A percentile compares a stretch with the other conserved stretches of the same genome.
These are phyloP conservation scores for Lytechinus variegatus DNA, from an alignment of 35 echinoderm and acorn worm genomes.

Conservation along the genomic window DNA sequence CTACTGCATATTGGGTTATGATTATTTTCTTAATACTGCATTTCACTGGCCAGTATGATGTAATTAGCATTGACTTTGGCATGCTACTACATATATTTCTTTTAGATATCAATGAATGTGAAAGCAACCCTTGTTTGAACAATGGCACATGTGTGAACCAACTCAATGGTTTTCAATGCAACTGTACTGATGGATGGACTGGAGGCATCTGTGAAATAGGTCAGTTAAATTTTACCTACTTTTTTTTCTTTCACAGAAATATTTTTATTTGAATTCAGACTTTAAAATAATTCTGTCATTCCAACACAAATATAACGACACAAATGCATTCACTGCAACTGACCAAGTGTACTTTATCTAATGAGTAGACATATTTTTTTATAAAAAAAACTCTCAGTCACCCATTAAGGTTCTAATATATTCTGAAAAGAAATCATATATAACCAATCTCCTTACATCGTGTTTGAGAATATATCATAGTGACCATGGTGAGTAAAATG, in stretches of 20 bases:
- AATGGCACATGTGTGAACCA: slow-evolving; percentile 59
- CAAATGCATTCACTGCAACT: background rate
- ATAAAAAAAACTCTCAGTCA: too few species aligned
- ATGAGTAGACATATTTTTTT: too few species aligned
- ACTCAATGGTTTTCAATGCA: slow-evolving; percentile 58
- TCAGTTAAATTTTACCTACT: background rate
- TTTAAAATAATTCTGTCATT: too few species aligned
- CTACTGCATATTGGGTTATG: too few species aligned
- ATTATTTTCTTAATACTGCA: too few species aligned
- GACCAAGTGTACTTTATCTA: background rate
- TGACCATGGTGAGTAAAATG: too few species aligned
- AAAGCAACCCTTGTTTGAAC: slow-evolving; percentile 61
- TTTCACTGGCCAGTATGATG: background rate
- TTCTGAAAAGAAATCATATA: too few species aligned
- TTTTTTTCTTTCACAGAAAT: too few species aligned
- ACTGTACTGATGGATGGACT: slow-evolving; percentile 48
- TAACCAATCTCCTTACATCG: too few species aligned
- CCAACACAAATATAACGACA: background rate
- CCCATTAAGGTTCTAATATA: too few species aligned
- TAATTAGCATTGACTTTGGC: background rate
- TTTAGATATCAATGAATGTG: slow-evolving; percentile 67
- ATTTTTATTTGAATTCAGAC: too few species aligned
- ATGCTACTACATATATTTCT: background rate
- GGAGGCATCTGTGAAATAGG: slow-evolving; percentile 56
- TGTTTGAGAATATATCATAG: too few species aligned